Evolutionary conservation across 2,888 invertebrate genomes (phyloP), one percentile per base, ranked within the genome.

Genomic region (Drosophila emarginata): DNA sequence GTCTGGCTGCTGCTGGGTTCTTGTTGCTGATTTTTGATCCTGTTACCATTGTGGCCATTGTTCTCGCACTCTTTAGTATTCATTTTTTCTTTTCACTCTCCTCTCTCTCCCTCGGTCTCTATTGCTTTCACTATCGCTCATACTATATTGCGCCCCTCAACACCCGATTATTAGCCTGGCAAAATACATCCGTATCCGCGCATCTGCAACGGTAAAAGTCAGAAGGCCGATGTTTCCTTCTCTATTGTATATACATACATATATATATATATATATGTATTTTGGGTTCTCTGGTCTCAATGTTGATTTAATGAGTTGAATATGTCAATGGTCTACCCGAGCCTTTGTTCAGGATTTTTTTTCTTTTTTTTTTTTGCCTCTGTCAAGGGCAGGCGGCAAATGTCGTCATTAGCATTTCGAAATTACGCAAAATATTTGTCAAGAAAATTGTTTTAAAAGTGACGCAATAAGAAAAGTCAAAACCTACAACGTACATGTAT

Each of bases 1-100:
- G 65, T 61, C 32, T 32, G 32, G 11, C 32, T 32, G 32, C 32
- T 56, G 45, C 21, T 21, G 45, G 45, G 21, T 18, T 54, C 54
- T 54, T 79, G 84, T 78, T 81, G 73, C 77, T 82, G 86, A 82
- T 87, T 80, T 72, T 65, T 84, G 80, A 79, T 77, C 78, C 80
- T 85, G 84, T 82, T 87, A 82, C 78, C 80, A 79, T 87, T 87
- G 87, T 78, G 83, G 77, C 79, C 79, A 83, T 89, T 88, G 81
- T 88, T 80, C 77, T 83, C 81, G 75, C 78, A 67, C 75, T 76
- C 71, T 74, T 69, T 78, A 67, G 26, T 18, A 18, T n/a, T 45
- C 58, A n/a, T 28, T 14, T 28, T 59, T 59, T 28, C 50, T 59
- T 26, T 58, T 11, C 26, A 26, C 26, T 26, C 40, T 45, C 15